Evolutionary conservation across 2,113 vertebrate genomes (phyloP), one percentile per base, ranked within the genome.

Genomic region (Boleophthalmus pectinirostris): DNA sequence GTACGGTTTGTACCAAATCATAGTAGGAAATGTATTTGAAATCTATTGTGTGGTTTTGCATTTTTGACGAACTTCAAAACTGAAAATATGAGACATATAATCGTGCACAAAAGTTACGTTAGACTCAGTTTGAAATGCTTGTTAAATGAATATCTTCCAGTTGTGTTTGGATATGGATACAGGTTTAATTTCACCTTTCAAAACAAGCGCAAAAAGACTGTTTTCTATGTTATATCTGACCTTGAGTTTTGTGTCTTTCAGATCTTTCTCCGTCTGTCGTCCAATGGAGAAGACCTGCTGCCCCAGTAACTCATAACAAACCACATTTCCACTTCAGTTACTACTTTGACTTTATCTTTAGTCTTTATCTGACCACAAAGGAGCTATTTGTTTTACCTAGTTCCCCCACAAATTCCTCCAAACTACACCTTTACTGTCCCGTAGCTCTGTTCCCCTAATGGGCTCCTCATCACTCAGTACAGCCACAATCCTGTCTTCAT

Each of bases 401-500:
- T 63, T 11, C 20, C 51, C 20, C 15, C 7, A 3, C 2, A 15
- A 23, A 14, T 23, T 21, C 0, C 3, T 58, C 70, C 14, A 23
- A 64, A 38, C 49, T 58, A 33, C 51, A 38, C 46, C 51, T 65
- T 18, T 1, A 1, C 45, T 57, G 68, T 67, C 47, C 75, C 7
- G 43, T 38, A 54, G 68, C 47, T 81, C 78, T 85, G 67, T 73
- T 77, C 84, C 88, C 91, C 91, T 91, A 57, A 94, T 94, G 94
- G 93, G 92, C 88, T 15, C 89, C 83, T 64, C 65, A 88, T 87
- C 85, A 81, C 78, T 64, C 74, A 79, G 43, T 81, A 67, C 76
- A 68, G 67, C 73, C 84, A 86, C 81, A 84, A 88, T 85, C 83
- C 88, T 85, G 82, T 80, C 82, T 43, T 70, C 75, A 20, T 66